Evolutionary conservation across 2,888 invertebrate species (phyloP), one percentile per base, ranked within the genome.

Genomic region (Drosophila neotestacea): DNA sequence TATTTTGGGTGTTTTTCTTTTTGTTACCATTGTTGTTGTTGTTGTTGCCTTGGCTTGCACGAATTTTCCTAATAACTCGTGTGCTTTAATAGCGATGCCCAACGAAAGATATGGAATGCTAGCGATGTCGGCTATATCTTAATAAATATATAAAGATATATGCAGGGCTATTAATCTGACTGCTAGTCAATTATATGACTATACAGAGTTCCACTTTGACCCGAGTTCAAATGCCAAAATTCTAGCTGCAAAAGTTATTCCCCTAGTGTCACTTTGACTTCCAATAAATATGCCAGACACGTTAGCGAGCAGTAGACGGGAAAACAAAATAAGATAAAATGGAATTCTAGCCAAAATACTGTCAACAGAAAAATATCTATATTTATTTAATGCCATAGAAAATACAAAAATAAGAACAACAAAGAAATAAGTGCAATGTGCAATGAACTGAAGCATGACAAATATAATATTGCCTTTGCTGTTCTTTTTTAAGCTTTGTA

Each of bases 1-100:
- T 55, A 42, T 74, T 62, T 68, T 48, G 46, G 48, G 48, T 42
- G 44, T 52, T 58, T 34, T 62, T 42, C 16, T 52, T 28, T 5
- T 32, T 34, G 42, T 60, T 65, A 22, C 54, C 63, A 30, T 50
- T 70, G 39, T 44, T 56, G 48, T 5, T 50, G n/a, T 38, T 58
- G 34, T 28, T 65, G 42, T 13, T 48, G 10, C n/a, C 39, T 41
- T 22, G 41, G 7, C 41, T 36, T 6, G 47, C 77, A 67, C 60
- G 71, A 72, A 65, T 77, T 79, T 85, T 77, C 39, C 68, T 55
- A 70, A 82, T 79, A 85, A 74, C 64, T 82, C 36, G 60, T 72
- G 44, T 41, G 56, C 62, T 64, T 82, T 79, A 77, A 77, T 66
- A 56, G 71, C 60, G 61, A 51, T 65, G 77, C 55, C 59, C 28